phyloP scores from a whole-genome alignment of 2,888 invertebrate genomes.

The Lamellibrachia satsuma region DNA sequence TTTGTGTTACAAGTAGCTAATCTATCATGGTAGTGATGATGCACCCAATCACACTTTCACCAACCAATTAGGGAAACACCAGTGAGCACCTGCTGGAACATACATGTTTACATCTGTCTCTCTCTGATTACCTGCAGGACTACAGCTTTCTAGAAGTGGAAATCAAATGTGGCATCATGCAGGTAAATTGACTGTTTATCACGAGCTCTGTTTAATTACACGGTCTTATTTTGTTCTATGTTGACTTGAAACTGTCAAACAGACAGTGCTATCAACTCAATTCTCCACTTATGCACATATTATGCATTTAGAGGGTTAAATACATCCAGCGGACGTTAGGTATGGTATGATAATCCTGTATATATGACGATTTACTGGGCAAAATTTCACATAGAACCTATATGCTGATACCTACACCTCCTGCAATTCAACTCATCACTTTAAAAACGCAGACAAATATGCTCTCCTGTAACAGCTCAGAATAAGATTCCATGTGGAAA shows the following conservation, averaged over 20 bases:
- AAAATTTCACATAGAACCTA: neutral
- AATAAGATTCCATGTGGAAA: neutral
- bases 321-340: neutral
- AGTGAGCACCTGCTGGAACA: neutral
- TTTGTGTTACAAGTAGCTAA: neutral
- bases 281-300: neutral
- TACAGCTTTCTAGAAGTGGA: constrained; percentile 91
- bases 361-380: neutral
- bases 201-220: neutral
- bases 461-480: neutral
- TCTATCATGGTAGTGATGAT: neutral
- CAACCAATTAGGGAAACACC: neutral
- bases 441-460: neutral
- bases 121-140: constrained; percentile 72
- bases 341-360: neutral
- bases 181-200: constrained; percentile 72
- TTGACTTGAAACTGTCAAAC: neutral
- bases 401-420: neutral
- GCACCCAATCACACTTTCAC: neutral
- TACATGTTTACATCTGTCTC: constrained; percentile 20
- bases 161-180: constrained; percentile 89
- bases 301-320: neutral
- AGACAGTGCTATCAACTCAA: neutral
- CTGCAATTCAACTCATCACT: neutral
- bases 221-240: neutral